phyloP scores from a whole-genome alignment of 2,113 vertebrate genomes.

The Cyanoliseus patagonus region DNA sequence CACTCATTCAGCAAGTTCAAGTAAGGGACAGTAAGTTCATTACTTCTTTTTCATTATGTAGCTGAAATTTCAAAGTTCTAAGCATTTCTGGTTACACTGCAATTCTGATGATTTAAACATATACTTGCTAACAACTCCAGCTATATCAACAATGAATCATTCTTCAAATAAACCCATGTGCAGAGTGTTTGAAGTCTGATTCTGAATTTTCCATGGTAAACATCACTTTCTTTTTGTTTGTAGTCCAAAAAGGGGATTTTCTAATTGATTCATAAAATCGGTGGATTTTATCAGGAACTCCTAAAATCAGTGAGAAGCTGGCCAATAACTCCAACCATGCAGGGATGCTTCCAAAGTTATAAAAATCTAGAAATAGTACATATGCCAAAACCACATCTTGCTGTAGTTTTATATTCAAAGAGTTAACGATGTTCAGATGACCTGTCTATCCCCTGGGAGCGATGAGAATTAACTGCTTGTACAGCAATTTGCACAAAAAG shows the following conservation, averaged over 20 bases:
- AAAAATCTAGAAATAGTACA: not conserved
- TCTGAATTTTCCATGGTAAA: not conserved
- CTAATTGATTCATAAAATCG: not conserved
- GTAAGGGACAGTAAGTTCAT: not conserved
- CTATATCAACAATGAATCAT: not conserved
- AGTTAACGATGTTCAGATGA: not conserved
- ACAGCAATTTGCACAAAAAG: not conserved
- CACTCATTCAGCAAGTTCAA: not conserved
- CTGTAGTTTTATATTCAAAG: not conserved
- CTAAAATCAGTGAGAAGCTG: not conserved
- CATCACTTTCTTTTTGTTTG: not conserved
- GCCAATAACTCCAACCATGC: not conserved
- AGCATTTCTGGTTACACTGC: not conserved
- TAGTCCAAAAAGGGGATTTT: not conserved
- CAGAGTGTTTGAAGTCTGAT: not conserved
- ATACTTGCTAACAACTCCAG: not conserved
- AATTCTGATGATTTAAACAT: not conserved
- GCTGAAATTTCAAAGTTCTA: not conserved
- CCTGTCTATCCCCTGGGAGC: not conserved
- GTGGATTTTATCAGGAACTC: not conserved
- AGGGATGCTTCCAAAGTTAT: not conserved
- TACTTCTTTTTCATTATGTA: not conserved
- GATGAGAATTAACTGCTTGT: not conserved
- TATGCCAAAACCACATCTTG: not conserved
- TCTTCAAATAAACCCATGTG: not conserved